phyloP scores from a whole-genome alignment of 2,797 vertebrate genomes.

The Poeciliopsis presidionis region DNA sequence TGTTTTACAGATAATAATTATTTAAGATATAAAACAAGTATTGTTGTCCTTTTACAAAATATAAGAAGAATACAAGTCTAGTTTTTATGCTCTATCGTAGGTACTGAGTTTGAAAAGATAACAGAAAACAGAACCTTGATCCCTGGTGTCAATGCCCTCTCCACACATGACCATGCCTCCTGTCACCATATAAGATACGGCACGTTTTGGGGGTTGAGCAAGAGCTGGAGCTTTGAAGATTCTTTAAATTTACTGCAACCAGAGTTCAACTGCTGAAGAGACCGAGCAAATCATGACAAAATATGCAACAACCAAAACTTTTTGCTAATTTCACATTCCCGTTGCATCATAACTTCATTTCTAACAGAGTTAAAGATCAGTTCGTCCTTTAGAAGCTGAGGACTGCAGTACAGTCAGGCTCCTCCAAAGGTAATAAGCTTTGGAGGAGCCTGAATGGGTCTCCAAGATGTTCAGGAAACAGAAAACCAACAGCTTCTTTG shows the following conservation, averaged over 20 bases:
- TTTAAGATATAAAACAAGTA: background rate
- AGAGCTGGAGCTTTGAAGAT: background rate
- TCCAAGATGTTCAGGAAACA: background rate
- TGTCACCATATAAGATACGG: background rate
- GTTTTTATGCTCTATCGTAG: background rate
- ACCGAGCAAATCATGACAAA: background rate
- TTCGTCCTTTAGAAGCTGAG: background rate
- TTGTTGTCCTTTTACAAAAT: background rate
- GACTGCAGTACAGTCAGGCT: background rate
- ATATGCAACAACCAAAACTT: background rate
- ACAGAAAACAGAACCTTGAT: conserved; percentile 6
- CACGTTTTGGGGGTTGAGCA: background rate
- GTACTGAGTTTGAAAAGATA: background rate
- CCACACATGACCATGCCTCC: conserved; percentile 1
- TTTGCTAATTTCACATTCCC: background rate
- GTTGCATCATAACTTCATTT: background rate
- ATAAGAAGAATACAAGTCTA: background rate
- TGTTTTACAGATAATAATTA: background rate
- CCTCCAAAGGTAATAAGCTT: background rate
- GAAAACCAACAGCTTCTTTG: background rate
- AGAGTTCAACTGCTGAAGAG: background rate
- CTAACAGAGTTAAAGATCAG: background rate
- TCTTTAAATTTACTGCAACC: background rate
- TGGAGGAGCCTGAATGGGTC: too few relatives aligned
- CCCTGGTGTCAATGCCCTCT: conserved; percentile 3